A percentile compares a stretch with the other conserved stretches of the same genome.
phyloP scores from a whole-genome alignment of 2,797 vertebrate species.

The Pangasius mekongensis region DNA sequence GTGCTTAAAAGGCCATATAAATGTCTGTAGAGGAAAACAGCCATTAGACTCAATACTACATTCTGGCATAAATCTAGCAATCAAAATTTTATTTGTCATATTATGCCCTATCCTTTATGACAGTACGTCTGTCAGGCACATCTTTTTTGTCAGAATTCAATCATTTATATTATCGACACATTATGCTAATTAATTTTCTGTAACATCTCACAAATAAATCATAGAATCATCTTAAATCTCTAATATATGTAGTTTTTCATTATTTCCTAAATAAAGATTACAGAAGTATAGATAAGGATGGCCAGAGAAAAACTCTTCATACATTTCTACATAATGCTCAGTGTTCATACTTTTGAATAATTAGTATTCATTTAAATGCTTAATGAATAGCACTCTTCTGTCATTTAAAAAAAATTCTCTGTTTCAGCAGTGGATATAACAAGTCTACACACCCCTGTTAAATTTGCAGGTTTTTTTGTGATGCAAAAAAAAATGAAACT shows the following conservation, averaged over 20 bases:
- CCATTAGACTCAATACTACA: constrained; percentile 12
- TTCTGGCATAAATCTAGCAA: not conserved
- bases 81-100: not conserved
- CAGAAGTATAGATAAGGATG: not conserved
- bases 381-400: no score
- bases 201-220: not conserved
- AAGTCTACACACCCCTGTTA: no score
- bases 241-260: not conserved
- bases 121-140: not conserved
- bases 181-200: not conserved
- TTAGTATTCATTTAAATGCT: no score
- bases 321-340: not conserved
- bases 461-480: not conserved
- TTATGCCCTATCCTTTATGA: not conserved
- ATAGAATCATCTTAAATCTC: not conserved
- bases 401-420: no score
- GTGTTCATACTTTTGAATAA: no score
- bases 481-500: not conserved
- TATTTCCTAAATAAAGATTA: not conserved
- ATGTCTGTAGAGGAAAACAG: constrained; percentile 14
- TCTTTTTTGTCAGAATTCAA: not conserved
- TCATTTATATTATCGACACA: not conserved
- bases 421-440: no score
- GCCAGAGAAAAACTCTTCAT: not conserved
- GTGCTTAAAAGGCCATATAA: constrained; percentile 33